Base-by-base conservation (phyloP, 2,113 vertebrate genomes). In the Cromileptes altivelis region DNA sequence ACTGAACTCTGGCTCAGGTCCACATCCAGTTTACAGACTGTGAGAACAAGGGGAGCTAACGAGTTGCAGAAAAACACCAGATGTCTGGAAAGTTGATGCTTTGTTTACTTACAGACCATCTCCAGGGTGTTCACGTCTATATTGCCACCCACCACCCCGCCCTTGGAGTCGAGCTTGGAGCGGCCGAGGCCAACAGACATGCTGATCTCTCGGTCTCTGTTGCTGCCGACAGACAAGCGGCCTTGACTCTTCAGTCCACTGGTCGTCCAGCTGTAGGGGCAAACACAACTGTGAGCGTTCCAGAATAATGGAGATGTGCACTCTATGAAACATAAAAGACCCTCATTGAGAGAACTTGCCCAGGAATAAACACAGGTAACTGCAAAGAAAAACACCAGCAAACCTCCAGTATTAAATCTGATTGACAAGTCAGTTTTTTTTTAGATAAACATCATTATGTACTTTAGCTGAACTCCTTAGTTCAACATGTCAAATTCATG, bases 181-280 rank as follows among this genome's bases (percentile, higher is more conserved):
- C 98, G 96, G 21, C 98, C 98, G 27, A 99, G 95, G 62, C 98
- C 98, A 8, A 99, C 96, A 8, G 98, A 98, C 98, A 99, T 99
- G 94, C 97, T 98, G 78, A 99, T 99, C 93, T 99, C 98, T 5
- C 98, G 92, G 89, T 99, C 98, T 53, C 97, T 94, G 92, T 98
- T 99, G 70, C 98, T 99, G 80, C 98, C 98, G 62, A 99, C 98
- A 12, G 98, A 99, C 2, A 99, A 93, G 11, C 98, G 97, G 53
- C 98, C 98, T 85, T 99, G 98, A 88, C 98, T 99, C 94, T 99
- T 99, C 92, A 99, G 95, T 69, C 98, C 98, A 87, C 98, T 99
- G 30, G 98, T 99, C 30, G 98, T 99, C 98, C 98, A 99, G 81
- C 98, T 99, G 80, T 81, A 53, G 74, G 78, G 71, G 58, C 60